These are phyloP conservation scores for Achlya flavicornis DNA, from an alignment of 2,888 invertebrate species.

Conservation along the genomic window DNA sequence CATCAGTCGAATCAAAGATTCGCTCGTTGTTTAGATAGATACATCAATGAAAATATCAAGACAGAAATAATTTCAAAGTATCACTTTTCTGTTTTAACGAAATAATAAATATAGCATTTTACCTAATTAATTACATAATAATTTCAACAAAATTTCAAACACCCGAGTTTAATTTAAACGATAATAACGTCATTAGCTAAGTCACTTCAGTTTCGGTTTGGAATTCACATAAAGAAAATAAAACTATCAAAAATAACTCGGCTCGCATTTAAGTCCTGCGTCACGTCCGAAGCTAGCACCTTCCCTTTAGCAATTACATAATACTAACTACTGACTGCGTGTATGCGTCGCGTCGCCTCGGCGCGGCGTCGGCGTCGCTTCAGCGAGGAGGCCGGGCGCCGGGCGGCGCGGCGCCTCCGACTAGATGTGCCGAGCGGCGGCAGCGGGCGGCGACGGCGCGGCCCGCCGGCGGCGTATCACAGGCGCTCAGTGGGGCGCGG, in stretches of 20 bases:
- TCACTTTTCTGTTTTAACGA: conserved; percentile 76
- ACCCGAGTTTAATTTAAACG: conserved; percentile 73
- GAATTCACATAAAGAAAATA: conserved; percentile 82
- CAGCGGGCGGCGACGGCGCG: conserved; percentile 39
- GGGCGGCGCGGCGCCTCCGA: conserved; percentile 62
- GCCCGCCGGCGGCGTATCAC: conserved; percentile 68
- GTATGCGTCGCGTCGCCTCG: conserved; percentile 59
- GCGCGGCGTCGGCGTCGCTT: conserved; percentile 45
- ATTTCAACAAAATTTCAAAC: conserved; percentile 83
- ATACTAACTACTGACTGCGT: conserved; percentile 81
- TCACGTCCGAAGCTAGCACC: conserved; percentile 84
- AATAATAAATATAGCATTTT: conserved; percentile 81
- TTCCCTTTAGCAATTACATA: conserved; percentile 82
- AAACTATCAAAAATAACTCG: conserved; percentile 84
- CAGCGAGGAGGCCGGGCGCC: conserved; percentile 38
- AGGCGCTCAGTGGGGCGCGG: conserved; percentile 78
- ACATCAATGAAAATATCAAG: conserved; percentile 76
- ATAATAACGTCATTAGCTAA: conserved; percentile 78
- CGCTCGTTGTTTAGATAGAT: conserved; percentile 50
- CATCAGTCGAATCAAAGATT: too few relatives aligned
- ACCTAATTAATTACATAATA: conserved; percentile 82
- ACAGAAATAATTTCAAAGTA: conserved; percentile 82
- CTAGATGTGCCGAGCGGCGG: conserved; percentile 57
- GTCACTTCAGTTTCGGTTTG: conserved; percentile 78
- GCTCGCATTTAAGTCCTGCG: conserved; percentile 81